These are phyloP conservation scores for Myripristis jacobus DNA, from an alignment of 2,797 vertebrate species.

Conservation along the genomic window DNA sequence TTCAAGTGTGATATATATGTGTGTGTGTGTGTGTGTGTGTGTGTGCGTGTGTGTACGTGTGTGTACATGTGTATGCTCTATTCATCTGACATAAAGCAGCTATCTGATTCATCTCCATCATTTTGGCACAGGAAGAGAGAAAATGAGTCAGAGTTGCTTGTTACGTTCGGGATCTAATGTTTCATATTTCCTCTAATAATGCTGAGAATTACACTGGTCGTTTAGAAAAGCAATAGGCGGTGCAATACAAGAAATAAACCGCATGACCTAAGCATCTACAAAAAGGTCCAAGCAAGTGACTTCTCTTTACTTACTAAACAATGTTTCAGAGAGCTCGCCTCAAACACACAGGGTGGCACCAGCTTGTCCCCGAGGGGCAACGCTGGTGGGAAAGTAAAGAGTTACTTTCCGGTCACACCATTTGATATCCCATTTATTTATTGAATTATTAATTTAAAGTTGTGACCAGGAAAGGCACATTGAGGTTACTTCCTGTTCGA, in stretches of 20 bases:
- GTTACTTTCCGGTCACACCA: conserved; percentile 83
- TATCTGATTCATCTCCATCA: conserved; percentile 62
- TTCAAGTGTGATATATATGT: conserved; percentile 35
- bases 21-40: conserved; percentile 44
- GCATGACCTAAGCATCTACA: no score
- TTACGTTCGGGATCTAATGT: conserved; percentile 51
- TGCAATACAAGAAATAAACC: no score
- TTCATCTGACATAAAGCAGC: conserved; percentile 60
- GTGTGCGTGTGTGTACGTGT: conserved; percentile 34
- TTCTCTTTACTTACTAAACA: background rate
- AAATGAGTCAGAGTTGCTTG: conserved; percentile 41
- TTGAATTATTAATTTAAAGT: conserved; percentile 82
- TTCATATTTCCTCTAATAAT: conserved; percentile 51
- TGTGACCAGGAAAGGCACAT: conserved; percentile 82
- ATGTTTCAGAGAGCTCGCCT: background rate
- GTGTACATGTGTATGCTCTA: conserved; percentile 26
- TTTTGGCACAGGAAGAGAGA: conserved; percentile 45
- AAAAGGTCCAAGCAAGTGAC: background rate
- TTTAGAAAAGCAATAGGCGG: background rate
- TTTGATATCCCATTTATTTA: conserved; percentile 85
- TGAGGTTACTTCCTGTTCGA: conserved; percentile 79
- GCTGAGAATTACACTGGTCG: background rate
- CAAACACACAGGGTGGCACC: conserved; percentile 25
- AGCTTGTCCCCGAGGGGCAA: conserved; percentile 25
- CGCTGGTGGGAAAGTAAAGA: conserved; percentile 76